phyloP scores from a whole-genome alignment of 1,140 invertebrate species.

The Macrocentrus cingulum region DNA sequence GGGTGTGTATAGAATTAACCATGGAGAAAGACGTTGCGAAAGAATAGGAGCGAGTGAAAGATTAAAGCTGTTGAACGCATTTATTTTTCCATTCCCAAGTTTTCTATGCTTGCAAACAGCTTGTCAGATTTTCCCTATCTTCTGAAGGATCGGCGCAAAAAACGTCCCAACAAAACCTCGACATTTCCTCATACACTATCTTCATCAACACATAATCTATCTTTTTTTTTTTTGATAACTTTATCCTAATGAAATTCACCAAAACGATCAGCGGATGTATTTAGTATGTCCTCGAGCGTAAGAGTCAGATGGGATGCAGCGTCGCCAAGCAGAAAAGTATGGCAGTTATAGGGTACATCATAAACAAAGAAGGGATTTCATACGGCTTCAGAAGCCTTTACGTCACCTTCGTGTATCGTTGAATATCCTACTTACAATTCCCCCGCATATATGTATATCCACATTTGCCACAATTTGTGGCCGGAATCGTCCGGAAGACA shows the following conservation, averaged over 20 bases:
- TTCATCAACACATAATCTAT: not conserved
- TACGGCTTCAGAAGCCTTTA: conserved; percentile 39
- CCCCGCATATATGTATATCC: conserved; percentile 27
- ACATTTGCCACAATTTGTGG: conserved; percentile 19
- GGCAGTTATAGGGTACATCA: too few species aligned
- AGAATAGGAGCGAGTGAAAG: conserved; percentile 3
- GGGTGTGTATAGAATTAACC: conserved; percentile 25
- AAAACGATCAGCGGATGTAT: too few species aligned
- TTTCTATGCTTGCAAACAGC: conserved; percentile 50
- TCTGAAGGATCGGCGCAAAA: conserved; percentile 46
- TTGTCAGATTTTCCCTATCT: conserved; percentile 59
- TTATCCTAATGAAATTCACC: too few species aligned
- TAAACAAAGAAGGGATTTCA: conserved; percentile 22
- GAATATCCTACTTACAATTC: conserved; percentile 26
- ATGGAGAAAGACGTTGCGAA: conserved; percentile 25
- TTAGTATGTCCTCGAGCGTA: too few species aligned
- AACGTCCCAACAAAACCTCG: conserved; percentile 30
- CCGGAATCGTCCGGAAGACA: conserved; percentile 14
- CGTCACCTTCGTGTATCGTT: conserved; percentile 15
- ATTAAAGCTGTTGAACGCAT: conserved; percentile 5
- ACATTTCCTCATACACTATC: conserved; percentile 31
- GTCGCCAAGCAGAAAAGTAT: too few species aligned
- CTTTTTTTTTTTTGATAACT: not conserved
- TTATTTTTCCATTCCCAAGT: conserved; percentile 38
- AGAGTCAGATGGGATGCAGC: too few species aligned